Base-by-base conservation (phyloP, 2,888 invertebrate species). In the Mechanitis messenoides region DNA sequence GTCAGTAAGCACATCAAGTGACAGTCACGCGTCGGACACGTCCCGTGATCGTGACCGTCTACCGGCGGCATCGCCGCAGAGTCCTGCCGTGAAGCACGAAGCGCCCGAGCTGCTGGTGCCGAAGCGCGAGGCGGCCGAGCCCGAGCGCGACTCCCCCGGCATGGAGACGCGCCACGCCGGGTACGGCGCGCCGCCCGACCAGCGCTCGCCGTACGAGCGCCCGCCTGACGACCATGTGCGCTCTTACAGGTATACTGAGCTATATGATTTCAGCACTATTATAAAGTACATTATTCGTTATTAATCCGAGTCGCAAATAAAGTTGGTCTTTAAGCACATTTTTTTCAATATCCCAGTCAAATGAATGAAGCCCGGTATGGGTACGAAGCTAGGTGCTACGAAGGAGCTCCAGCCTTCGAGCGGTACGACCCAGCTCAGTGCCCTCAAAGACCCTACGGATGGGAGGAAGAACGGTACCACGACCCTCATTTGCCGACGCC, bases 141-240 rank as follows among this genome's bases (percentile, higher is more conserved):
- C 87, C 87, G 91, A 94, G 93, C 84, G 92, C 87, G 95, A 95
- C 85, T 94, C 95, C 66, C 70, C 95, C 87, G 93, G 93, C 74
- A 94, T 94, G 93, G 95, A 95, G 78, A 92, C 93, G 81, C 90
- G 91, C 79, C 91, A 91, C 79, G 91, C 91, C 73, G 91, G 92
- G 68, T 93, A 93, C 81, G 92, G 92, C 71, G 93, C 93, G 80
- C 92, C 92, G 77, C 92, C 92, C 68, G 91, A 92, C 67, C 93
- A 94, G 70, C 87, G 93, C 42, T 92, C 92, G 59, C 92, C 94
- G 0, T 94, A 94, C 78, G 94, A 94, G 70, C 91, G 93, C 1
- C 92, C 93, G 28, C 92, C 94, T 2, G 93, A 93, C 64, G 90
- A 91, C 74, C 91, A 91, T 74, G 91, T 91, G 46, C 83, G 92